These are phyloP conservation scores for Urosaurus nigricauda DNA, from an alignment of 2,797 vertebrate genomes.

Conservation along the genomic window DNA sequence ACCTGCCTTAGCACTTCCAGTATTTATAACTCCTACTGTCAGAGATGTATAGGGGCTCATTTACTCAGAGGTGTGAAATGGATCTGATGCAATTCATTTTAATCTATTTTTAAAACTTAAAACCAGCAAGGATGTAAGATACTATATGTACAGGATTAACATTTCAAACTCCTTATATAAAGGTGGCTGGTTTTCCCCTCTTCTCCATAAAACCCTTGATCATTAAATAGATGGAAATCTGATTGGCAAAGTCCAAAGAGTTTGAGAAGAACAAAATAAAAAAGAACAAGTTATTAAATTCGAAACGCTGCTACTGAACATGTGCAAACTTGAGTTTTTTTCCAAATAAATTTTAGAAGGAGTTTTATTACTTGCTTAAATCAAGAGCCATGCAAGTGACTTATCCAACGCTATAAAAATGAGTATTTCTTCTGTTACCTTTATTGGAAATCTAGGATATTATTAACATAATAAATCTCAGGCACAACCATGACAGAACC, in stretches of 20 bases:
- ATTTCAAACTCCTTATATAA: slow-evolving; percentile 40
- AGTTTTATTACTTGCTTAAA: slow-evolving; percentile 62
- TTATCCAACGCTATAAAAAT: slow-evolving; percentile 46
- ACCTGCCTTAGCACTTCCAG: slow-evolving; percentile 20
- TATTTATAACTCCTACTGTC: slow-evolving; percentile 18
- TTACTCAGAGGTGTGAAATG: slow-evolving; percentile 37
- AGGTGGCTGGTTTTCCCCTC: neutral
- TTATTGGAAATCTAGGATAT: slow-evolving; percentile 43
- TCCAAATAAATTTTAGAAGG: slow-evolving; percentile 27
- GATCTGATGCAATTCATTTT: slow-evolving; percentile 42
- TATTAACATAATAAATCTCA: slow-evolving; percentile 59
- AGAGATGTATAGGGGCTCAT: slow-evolving; percentile 35
- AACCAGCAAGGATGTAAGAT: neutral
- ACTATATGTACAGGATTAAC: neutral
- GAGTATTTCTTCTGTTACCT: slow-evolving; percentile 33
- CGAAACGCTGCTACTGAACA: neutral
- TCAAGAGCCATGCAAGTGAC: slow-evolving; percentile 22
- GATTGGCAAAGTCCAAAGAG: slow-evolving; percentile 36
- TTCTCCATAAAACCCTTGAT: neutral
- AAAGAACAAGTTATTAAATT: slow-evolving; percentile 3
- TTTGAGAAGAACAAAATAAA: slow-evolving; percentile 47
- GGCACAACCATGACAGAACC: slow-evolving; percentile 13
- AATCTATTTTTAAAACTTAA: slow-evolving; percentile 32
- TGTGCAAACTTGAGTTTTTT: neutral
- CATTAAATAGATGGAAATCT: slow-evolving; percentile 32